Evolutionary conservation across 2,888 invertebrate species (phyloP).

Genomic region (Lepetodrilus schrolli): DNA sequence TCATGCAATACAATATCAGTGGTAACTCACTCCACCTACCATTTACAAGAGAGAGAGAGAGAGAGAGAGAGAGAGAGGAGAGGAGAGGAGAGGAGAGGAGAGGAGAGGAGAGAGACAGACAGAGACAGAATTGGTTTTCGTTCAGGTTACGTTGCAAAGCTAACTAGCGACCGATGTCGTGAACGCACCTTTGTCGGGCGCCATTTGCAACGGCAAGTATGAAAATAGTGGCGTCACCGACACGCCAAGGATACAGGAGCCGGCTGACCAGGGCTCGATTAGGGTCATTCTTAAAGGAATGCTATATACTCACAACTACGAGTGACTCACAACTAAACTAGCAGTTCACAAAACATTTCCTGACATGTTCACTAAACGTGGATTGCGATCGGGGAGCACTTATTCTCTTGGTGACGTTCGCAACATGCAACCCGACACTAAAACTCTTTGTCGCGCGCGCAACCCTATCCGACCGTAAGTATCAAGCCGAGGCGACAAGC

Average conservation of each 20-base stretch:
- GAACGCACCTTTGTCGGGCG: no score
- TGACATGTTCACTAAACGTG: constrained; percentile 1
- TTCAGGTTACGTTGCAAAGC: no score
- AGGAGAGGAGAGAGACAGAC: background rate
- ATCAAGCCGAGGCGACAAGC: background rate
- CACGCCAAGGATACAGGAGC: no score
- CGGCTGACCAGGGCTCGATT: no score
- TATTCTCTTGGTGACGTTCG: background rate
- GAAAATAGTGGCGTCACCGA: no score
- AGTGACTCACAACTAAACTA: constrained; percentile 3
- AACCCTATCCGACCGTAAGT: background rate
- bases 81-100: background rate
- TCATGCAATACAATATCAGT: background rate
- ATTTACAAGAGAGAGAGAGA: background rate
- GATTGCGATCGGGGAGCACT: background rate
- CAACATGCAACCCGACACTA: background rate
- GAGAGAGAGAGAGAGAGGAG: constrained; percentile 17
- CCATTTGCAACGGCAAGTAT: no score
- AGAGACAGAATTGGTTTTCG: background rate
- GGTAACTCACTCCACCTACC: background rate
- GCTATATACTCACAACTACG: no score
- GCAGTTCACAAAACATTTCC: constrained; percentile 8
- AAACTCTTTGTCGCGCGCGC: background rate
- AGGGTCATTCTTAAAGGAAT: no score
- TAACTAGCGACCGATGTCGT: no score